phyloP scores from a whole-genome alignment of 2,888 invertebrate genomes.

The Chrysolina americana region DNA sequence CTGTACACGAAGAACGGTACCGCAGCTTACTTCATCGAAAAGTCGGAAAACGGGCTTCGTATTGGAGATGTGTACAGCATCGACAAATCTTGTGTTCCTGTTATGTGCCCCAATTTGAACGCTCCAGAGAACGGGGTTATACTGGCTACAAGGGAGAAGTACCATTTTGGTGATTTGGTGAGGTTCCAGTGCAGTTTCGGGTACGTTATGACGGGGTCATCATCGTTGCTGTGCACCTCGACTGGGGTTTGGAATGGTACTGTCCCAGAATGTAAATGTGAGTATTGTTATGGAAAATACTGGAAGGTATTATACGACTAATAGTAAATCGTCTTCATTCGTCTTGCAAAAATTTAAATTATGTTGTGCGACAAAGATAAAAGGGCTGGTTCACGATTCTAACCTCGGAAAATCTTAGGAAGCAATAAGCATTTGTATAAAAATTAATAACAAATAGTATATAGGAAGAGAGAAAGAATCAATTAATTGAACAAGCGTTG shows the following conservation, averaged over 20 bases:
- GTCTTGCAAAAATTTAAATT: too few species aligned
- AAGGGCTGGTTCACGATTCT: too few species aligned
- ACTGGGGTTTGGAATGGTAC: slow-evolving; percentile 96
- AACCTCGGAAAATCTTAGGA: too few species aligned
- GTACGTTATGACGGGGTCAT: slow-evolving; percentile 90
- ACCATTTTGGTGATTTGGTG: slow-evolving; percentile 91
- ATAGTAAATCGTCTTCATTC: too few species aligned
- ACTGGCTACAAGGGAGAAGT: slow-evolving; percentile 83
- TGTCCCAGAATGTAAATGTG: slow-evolving; percentile 94
- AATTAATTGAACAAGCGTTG: too few species aligned
- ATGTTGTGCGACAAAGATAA: too few species aligned
- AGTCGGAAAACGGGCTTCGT: slow-evolving; percentile 87
- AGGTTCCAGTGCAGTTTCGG: slow-evolving; percentile 96
- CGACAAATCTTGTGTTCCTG: slow-evolving; percentile 95
- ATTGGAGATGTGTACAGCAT: slow-evolving; percentile 90
- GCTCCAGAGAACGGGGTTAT: slow-evolving; percentile 90
- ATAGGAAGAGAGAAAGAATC: too few species aligned
- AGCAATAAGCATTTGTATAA: too few species aligned
- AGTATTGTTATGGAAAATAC: slow-evolving; percentile 64
- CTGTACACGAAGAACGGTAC: slow-evolving; percentile 91
- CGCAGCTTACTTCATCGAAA: slow-evolving; percentile 86
- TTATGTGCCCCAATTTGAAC: slow-evolving; percentile 86
- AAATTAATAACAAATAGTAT: too few species aligned
- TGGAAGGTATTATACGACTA: not conserved
- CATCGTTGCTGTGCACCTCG: slow-evolving; percentile 88